Percentiles rank a stretch among this genome's conserved stretches.
phyloP scores from a whole-genome alignment of 2,113 vertebrate species.

The zebrafish (Danio rerio) region GRCz12tu NC_133176.1:43714501-43715000 shows the following conservation, averaged over 20 bases:
- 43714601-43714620: slow-evolving; percentile 81
- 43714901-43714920: background rate
- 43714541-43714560: background rate
- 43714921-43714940: background rate
- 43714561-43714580: slow-evolving; percentile 71
- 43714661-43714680: slow-evolving; percentile 58
- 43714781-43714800: slow-evolving; percentile 87
- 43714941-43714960: background rate
- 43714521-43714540: slow-evolving; percentile 29
- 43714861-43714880: background rate
- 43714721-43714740: slow-evolving; percentile 43
- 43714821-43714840: slow-evolving; percentile 86
- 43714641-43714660: slow-evolving; percentile 69
- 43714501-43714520: background rate
- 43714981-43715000: slow-evolving; percentile 55
- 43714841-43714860: background rate
- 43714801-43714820: slow-evolving; percentile 88
- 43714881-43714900: background rate
- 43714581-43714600: slow-evolving; percentile 78
- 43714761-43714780: slow-evolving; percentile 57
- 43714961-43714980: background rate
- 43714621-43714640: slow-evolving; percentile 83
- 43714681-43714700: slow-evolving; percentile 57
- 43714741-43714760: slow-evolving; percentile 56
- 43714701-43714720: slow-evolving; percentile 60